Percentiles rank a stretch among this genome's conserved stretches.
Conservation (phyloP, 1,140 invertebrate species). For the Sarcophaga bullata region DNA sequence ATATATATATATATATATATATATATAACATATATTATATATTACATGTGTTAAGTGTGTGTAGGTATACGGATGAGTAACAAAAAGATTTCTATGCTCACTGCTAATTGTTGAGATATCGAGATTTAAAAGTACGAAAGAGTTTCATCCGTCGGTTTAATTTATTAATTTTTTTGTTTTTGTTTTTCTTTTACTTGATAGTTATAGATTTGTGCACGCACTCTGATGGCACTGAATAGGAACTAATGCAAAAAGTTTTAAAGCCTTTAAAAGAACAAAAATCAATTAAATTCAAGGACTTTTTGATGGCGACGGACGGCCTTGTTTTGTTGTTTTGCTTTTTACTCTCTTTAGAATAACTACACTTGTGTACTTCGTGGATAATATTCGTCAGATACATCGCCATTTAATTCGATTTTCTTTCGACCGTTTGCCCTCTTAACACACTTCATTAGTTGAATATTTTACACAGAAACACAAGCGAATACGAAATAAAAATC, state of each 20-base stretch:
- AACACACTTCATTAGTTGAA: slow-evolving; percentile 65
- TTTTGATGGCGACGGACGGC: slow-evolving; percentile 32
- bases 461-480: slow-evolving; percentile 42
- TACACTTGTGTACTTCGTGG: slow-evolving; percentile 17
- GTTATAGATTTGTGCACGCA: slow-evolving; percentile 21
- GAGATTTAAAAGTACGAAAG: not conserved
- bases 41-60: not conserved
- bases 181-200: not conserved
- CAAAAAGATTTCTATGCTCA: too few relatives aligned
- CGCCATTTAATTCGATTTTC: not conserved
- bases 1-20: not conserved
- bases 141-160: not conserved
- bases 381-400: slow-evolving; percentile 35
- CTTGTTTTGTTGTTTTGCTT: slow-evolving; percentile 14
- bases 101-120: not conserved
- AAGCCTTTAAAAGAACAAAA: slow-evolving; percentile 28
- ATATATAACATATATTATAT: not conserved
- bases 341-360: not conserved
- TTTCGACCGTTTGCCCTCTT: slow-evolving; percentile 57
- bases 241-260: slow-evolving; percentile 8
- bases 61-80: too few relatives aligned
- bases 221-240: not conserved
- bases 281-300: slow-evolving; percentile 37
- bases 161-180: not conserved
- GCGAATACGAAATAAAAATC: slow-evolving; percentile 26